These are phyloP conservation scores for Copsychus sechellarum DNA, from an alignment of 2,113 vertebrate species.

Conservation along the genomic window DNA sequence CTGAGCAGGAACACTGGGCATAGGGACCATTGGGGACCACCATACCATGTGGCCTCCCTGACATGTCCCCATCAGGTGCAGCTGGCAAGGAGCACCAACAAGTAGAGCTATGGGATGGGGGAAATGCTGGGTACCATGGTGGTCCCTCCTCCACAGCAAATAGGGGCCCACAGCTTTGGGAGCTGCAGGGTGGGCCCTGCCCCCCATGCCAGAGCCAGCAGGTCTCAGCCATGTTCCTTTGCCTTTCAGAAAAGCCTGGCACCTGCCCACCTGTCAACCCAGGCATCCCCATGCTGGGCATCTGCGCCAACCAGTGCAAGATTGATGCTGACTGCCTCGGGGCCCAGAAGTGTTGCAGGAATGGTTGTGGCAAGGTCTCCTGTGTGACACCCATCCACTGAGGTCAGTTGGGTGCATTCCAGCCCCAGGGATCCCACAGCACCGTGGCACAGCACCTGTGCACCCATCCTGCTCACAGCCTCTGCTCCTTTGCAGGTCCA, in stretches of 20 bases:
- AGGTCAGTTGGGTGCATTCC: background rate
- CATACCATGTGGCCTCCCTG: fast-evolving
- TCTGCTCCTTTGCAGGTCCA: conserved; percentile 23
- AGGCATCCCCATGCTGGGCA: conserved; percentile 4
- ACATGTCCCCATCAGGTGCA: fast-evolving
- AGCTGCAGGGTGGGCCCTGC: background rate
- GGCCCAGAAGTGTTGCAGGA: conserved; percentile 50
- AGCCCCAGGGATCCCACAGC: background rate
- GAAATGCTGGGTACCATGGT: fast-evolving
- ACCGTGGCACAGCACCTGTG: fast-evolving
- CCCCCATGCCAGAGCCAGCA: fast-evolving
- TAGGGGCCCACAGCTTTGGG: fast-evolving
- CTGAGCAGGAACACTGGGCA: background rate
- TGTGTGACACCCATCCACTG: background rate
- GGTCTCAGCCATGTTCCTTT: background rate
- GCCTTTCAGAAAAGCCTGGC: conserved; percentile 52
- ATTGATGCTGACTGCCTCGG: background rate
- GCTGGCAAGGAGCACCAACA: fast-evolving
- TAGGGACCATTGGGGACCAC: fast-evolving
- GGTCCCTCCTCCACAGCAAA: background rate
- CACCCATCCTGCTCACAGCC: fast-evolving
- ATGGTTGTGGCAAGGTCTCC: conserved; percentile 12
- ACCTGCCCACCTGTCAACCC: background rate
- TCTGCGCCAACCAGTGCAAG: conserved; percentile 31
- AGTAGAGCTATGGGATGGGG: background rate